Percentiles rank a stretch among this genome's conserved stretches.
Evolutionary conservation across 2,113 vertebrate genomes (phyloP).

Genomic region (Strix uralensis): DNA sequence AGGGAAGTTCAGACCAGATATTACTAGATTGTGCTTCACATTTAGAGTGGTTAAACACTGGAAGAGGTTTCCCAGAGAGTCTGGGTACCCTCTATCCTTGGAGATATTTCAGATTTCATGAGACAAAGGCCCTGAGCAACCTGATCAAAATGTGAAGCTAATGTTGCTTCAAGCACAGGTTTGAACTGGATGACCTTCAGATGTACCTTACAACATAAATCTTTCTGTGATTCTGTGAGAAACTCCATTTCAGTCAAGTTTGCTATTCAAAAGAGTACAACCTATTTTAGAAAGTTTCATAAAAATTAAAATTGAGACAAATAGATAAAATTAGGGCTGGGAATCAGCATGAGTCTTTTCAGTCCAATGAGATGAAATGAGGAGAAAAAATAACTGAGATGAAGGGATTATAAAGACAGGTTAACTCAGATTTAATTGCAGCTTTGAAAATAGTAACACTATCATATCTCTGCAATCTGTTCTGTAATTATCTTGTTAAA

Average conservation of each 20-base stretch:
- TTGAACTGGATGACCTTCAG: background rate
- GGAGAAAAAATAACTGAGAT: background rate
- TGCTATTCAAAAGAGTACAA: background rate
- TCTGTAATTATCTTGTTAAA: background rate
- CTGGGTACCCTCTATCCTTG: background rate
- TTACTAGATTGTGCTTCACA: background rate
- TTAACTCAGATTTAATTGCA: background rate
- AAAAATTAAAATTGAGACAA: background rate
- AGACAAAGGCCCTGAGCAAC: background rate
- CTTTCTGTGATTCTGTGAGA: background rate
- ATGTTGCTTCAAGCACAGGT: rapidly evolving
- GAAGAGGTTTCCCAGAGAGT: background rate
- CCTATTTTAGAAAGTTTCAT: background rate
- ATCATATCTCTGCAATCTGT: background rate
- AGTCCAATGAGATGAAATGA: background rate
- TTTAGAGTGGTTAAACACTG: background rate
- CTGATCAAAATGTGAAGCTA: background rate
- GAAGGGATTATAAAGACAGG: background rate
- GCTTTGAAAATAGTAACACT: background rate
- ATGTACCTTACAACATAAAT: background rate
- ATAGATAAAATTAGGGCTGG: background rate
- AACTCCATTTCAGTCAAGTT: background rate
- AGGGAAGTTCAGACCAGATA: background rate
- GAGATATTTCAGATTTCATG: background rate
- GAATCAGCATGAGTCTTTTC: background rate